These are phyloP conservation scores for Misgurnus anguillicaudatus DNA, from an alignment of 2,113 vertebrate genomes.

Conservation along the genomic window DNA sequence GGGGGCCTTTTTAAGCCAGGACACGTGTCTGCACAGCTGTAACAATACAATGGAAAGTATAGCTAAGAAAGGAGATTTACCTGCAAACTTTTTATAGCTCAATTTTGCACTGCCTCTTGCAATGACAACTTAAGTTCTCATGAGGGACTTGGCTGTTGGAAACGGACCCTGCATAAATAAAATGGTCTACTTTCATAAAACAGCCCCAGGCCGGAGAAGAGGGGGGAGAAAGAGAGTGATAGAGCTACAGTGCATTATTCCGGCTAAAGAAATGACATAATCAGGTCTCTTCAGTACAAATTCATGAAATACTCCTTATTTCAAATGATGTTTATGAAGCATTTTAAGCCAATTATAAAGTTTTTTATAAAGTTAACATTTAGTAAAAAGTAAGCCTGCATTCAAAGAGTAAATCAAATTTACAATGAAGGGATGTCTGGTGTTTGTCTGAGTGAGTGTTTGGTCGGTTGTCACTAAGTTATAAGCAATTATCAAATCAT, in stretches of 20 bases:
- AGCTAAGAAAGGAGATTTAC: background rate
- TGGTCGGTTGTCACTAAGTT: background rate
- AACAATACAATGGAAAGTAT: too few species aligned
- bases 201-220: conserved; percentile 23
- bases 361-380: too few species aligned
- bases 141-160: background rate
- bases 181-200: conserved; percentile 38
- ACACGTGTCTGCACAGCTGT: too few species aligned
- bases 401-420: too few species aligned
- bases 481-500: too few species aligned
- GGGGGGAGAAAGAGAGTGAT: background rate
- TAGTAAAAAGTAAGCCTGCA: too few species aligned
- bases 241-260: conserved; percentile 33
- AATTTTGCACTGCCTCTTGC: background rate
- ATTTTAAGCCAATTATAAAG: conserved; percentile 14
- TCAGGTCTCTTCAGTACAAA: conserved; percentile 26
- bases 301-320: background rate
- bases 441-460: conserved; percentile 1
- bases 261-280: conserved; percentile 11
- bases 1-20: too few species aligned
- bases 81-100: background rate
- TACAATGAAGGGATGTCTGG: background rate
- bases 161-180: conserved; percentile 24
- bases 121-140: conserved; percentile 18
- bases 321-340: background rate